These are phyloP conservation scores for Parochlus steinenii DNA, from an alignment of 2,888 invertebrate genomes.

Conservation along the genomic window DNA sequence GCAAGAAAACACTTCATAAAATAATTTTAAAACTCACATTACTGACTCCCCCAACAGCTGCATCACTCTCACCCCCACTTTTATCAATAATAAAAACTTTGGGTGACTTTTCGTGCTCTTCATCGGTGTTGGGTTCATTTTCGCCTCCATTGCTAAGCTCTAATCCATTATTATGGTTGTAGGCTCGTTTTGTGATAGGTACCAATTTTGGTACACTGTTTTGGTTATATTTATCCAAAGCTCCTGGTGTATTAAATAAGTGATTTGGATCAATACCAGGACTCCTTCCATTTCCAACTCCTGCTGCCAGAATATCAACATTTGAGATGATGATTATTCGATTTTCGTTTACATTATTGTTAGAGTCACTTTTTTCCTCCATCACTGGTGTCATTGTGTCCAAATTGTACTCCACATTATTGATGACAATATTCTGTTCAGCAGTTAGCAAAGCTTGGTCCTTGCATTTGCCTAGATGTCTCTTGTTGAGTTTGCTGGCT, in stretches of 20 bases:
- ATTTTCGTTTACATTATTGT: conserved; percentile 7
- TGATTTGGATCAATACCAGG: too few species aligned
- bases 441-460: background rate
- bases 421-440: background rate
- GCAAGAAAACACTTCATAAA: too few species aligned
- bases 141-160: too few species aligned
- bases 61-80: background rate
- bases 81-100: conserved; percentile 12
- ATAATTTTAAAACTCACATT: too few species aligned
- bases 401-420: background rate
- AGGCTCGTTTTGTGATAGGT: background rate
- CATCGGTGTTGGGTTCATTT: conserved; percentile 2
- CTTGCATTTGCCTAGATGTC: background rate
- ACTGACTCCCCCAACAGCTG: background rate
- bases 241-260: too few species aligned
- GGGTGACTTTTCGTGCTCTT: too few species aligned
- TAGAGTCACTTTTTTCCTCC: background rate
- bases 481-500: conserved; percentile 14
- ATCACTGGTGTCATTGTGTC: background rate
- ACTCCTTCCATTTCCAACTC: too few species aligned
- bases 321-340: conserved; percentile 11
- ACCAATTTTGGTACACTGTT: background rate
- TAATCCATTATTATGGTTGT: too few species aligned
- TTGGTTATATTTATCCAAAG: background rate
- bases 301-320: too few species aligned